Evolutionary conservation across 1,140 invertebrate genomes (phyloP).

Genomic region (Drosophila biarmipes): DNA sequence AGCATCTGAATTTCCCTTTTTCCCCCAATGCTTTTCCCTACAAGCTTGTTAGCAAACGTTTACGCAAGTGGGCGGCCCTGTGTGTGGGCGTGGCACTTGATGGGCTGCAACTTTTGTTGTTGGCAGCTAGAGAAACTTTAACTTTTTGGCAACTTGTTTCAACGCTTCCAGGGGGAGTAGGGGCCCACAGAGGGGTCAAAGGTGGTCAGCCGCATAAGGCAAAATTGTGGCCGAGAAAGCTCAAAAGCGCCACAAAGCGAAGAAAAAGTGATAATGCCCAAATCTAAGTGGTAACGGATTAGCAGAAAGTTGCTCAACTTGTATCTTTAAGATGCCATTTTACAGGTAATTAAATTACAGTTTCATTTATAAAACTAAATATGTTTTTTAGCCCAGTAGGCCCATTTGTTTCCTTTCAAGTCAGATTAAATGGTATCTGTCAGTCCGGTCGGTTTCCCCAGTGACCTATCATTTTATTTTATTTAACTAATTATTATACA

Average conservation of each 20-base stretch:
- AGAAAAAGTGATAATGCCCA: slow-evolving; percentile 56
- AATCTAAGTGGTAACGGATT: slow-evolving; percentile 26
- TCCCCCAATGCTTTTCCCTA: neutral
- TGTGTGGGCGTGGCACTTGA: slow-evolving; percentile 47
- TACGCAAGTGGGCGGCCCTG: slow-evolving; percentile 30
- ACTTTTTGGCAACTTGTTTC: slow-evolving; percentile 70
- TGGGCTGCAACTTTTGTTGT: slow-evolving; percentile 49
- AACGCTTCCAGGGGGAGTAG: slow-evolving; percentile 7
- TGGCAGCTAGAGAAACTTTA: slow-evolving; percentile 72
- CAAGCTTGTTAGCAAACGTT: slow-evolving; percentile 55
- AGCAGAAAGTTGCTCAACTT: neutral
- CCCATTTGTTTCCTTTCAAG: neutral
- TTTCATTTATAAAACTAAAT: neutral
- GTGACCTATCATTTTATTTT: neutral
- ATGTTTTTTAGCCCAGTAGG: neutral
- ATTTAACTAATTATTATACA: neutral
- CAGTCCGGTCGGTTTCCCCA: neutral
- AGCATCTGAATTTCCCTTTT: neutral
- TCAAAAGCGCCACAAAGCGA: slow-evolving; percentile 56
- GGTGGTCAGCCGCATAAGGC: slow-evolving; percentile 60
- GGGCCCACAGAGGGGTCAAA: slow-evolving; percentile 2
- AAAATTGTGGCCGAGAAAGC: slow-evolving; percentile 66
- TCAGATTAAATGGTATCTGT: neutral
- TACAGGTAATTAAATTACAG: neutral
- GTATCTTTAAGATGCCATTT: neutral